Conservation (phyloP, 2,888 invertebrate species). For the Stenodera caucasica region DNA sequence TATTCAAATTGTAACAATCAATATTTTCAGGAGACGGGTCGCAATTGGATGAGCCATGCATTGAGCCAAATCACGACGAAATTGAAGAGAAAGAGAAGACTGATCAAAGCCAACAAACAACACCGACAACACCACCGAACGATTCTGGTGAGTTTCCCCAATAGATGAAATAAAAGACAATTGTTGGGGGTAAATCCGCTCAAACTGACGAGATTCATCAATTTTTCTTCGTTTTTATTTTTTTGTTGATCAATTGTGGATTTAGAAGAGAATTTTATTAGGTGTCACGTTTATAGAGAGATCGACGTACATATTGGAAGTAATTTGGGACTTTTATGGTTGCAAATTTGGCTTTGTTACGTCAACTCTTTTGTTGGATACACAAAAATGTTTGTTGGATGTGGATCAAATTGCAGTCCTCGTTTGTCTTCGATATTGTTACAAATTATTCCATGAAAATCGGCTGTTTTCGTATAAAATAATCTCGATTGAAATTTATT, state of each 20-base stretch:
- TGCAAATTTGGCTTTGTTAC: neutral
- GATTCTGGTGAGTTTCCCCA: constrained; percentile 33
- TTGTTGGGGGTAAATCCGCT: no score
- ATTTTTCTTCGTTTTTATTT: no score
- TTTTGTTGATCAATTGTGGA: no score
- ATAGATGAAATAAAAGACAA: no score
- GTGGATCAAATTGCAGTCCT: neutral
- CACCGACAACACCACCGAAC: constrained; percentile 53
- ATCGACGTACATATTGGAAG: no score
- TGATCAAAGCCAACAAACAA: constrained; percentile 57
- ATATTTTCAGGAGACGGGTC: constrained; percentile 45
- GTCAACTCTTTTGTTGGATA: neutral
- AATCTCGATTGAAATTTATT: neutral
- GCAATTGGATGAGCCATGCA: constrained; percentile 41
- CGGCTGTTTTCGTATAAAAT: no score
- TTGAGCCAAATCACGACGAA: constrained; percentile 36
- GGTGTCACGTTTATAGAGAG: no score
- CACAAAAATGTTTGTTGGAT: neutral
- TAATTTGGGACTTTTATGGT: neutral
- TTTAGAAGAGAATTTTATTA: no score
- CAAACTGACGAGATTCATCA: no score
- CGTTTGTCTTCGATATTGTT: no score
- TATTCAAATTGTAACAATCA: no score
- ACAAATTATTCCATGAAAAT: no score
- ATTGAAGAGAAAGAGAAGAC: constrained; percentile 53